Conservation (phyloP, 2,888 invertebrate species). For the Ormia ochracea region DNA sequence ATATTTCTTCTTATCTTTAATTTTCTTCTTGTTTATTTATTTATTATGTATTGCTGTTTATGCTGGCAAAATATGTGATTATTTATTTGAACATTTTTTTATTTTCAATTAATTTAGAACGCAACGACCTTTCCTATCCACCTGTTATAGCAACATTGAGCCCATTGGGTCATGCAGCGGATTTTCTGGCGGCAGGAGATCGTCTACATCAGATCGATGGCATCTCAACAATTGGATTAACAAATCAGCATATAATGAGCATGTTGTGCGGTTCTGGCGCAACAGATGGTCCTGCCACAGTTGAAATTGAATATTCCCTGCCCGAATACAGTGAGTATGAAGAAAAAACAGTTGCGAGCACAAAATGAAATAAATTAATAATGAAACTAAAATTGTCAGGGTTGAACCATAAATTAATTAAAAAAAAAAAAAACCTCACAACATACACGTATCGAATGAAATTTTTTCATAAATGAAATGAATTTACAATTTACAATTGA, state of each 20-base stretch:
- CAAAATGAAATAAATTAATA: no score
- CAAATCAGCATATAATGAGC: slow-evolving; percentile 85
- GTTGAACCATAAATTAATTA: background rate
- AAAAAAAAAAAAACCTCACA: background rate
- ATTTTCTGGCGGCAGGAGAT: slow-evolving; percentile 87
- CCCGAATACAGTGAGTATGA: slow-evolving; percentile 85
- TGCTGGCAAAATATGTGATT: slow-evolving; percentile 6
- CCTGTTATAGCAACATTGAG: slow-evolving; percentile 76
- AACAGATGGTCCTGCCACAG: slow-evolving; percentile 81
- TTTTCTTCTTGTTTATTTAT: background rate
- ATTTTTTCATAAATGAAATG: no score
- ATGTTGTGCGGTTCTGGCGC: slow-evolving; percentile 83
- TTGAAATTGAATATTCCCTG: slow-evolving; percentile 90
- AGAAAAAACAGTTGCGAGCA: background rate
- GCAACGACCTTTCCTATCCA: slow-evolving; percentile 77
- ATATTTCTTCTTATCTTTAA: background rate
- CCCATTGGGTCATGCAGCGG: slow-evolving; percentile 79
- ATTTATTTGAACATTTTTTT: slow-evolving; percentile 20
- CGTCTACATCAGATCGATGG: slow-evolving; percentile 89
- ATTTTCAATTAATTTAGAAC: slow-evolving; percentile 68
- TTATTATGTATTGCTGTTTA: no score
- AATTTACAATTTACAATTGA: no score
- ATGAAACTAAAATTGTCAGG: background rate
- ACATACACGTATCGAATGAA: no score
- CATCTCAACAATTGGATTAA: slow-evolving; percentile 84